Percentiles rank a stretch among this genome's conserved stretches.
Conservation (phyloP, 2,888 invertebrate species). For the Lepidochrysops patricia region DNA sequence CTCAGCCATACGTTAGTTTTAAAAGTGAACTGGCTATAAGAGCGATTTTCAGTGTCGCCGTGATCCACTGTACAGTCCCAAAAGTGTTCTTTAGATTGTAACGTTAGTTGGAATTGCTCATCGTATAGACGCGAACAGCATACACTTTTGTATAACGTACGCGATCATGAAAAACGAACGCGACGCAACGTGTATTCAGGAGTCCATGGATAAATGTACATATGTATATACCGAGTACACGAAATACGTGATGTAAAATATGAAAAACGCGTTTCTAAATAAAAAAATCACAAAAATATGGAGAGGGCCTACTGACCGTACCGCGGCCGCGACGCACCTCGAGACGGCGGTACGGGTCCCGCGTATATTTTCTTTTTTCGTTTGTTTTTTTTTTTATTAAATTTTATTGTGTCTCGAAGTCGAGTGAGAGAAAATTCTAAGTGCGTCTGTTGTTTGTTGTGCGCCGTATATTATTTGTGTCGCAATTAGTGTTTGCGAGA, state of each 20-base stretch:
- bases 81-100: background rate
- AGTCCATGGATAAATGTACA: conserved; percentile 52
- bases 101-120: conserved; percentile 6
- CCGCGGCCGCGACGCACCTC: conserved; percentile 40
- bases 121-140: background rate
- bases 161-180: background rate
- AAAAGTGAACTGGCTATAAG: background rate
- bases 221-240: conserved; percentile 47
- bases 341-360: conserved; percentile 40
- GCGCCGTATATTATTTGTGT: conserved; percentile 49
- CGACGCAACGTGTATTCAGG: conserved; percentile 29
- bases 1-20: background rate
- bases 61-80: background rate
- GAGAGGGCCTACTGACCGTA: conserved; percentile 48
- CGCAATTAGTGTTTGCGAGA: conserved; percentile 30
- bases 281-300: conserved; percentile 43
- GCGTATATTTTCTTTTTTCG: conserved; percentile 37
- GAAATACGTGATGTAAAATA: conserved; percentile 47
- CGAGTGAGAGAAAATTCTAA: conserved; percentile 49
- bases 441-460: conserved; percentile 68
- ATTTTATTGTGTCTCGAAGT: conserved; percentile 55
- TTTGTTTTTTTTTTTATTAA: conserved; percentile 44
- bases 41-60: background rate
- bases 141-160: conserved; percentile 3
- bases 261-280: conserved; percentile 21